Conservation (phyloP, 2,797 vertebrate species). For the Enteromius mattozi region DNA sequence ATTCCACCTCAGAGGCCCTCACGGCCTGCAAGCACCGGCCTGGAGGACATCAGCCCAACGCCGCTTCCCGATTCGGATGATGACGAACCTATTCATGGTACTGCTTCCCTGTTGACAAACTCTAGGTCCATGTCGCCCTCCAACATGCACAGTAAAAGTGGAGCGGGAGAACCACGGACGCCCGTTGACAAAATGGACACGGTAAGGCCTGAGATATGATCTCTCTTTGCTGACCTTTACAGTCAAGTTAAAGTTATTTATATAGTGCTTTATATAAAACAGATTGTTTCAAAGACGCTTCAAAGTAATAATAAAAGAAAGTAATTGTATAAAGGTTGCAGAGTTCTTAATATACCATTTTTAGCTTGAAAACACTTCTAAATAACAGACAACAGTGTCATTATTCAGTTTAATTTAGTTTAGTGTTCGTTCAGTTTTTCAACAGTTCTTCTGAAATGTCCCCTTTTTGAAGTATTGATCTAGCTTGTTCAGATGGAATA, state of each 20-base stretch:
- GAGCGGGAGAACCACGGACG: constrained; percentile 78
- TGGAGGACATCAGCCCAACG: constrained; percentile 97
- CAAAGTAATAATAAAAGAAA: background rate
- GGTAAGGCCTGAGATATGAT: constrained; percentile 77
- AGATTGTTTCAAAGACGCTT: background rate
- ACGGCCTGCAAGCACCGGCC: constrained; percentile 89
- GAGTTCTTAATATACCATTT: background rate
- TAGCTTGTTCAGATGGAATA: background rate
- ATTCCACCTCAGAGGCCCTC: constrained; percentile 86
- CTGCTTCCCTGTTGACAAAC: constrained; percentile 76
- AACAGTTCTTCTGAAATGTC: background rate
- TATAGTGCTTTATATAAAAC: background rate
- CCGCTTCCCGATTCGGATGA: constrained; percentile 95
- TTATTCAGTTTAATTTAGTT: background rate
- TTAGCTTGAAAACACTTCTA: background rate
- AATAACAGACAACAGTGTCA: background rate
- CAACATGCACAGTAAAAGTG: constrained; percentile 73
- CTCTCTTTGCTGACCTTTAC: background rate
- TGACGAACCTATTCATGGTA: constrained; percentile 82
- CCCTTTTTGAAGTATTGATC: background rate
- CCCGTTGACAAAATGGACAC: constrained; percentile 89
- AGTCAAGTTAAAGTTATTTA: background rate
- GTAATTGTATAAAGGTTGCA: background rate
- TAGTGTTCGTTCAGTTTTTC: background rate
- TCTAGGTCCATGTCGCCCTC: constrained; percentile 73